phyloP scores from a whole-genome alignment of 2,888 invertebrate genomes.

The Machimus atricapillus region DNA sequence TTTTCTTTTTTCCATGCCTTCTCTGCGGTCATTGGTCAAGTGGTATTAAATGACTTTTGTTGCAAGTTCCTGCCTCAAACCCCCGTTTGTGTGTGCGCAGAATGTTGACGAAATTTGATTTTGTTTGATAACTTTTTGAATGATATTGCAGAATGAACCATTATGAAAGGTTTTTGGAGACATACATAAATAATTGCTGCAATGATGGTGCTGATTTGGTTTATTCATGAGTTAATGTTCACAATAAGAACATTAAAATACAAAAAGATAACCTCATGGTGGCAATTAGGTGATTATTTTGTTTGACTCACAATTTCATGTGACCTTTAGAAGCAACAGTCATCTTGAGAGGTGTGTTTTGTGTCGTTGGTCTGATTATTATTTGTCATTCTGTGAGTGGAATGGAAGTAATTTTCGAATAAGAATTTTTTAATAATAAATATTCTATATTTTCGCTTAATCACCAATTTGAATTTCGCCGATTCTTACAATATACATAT shows the following conservation, averaged over 20 bases:
- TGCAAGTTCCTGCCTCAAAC: neutral
- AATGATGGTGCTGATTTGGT: neutral
- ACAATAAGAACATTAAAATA: too few relatives aligned
- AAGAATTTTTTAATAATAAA: too few relatives aligned
- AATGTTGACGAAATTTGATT: neutral
- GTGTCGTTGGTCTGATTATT: neutral
- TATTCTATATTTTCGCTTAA: too few relatives aligned
- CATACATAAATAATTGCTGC: neutral
- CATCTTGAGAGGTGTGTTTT: neutral
- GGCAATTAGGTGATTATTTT: neutral
- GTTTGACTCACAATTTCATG: neutral
- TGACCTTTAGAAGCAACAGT: neutral
- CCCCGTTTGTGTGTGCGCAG: neutral
- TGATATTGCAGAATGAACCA: neutral
- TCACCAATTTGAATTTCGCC: too few relatives aligned
- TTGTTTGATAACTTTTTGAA: neutral
- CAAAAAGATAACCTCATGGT: neutral
- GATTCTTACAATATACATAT: too few relatives aligned
- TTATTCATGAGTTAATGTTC: neutral
- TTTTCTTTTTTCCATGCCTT: neutral
- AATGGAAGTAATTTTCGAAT: neutral
- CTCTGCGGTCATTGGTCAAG: slow-evolving; percentile 17
- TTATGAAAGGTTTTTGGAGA: neutral
- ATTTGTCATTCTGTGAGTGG: neutral
- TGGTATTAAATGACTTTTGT: neutral